Evolutionary conservation across 1,140 invertebrate genomes (phyloP), one percentile per base, ranked within the genome.

Genomic region (Chelonus insularis): DNA sequence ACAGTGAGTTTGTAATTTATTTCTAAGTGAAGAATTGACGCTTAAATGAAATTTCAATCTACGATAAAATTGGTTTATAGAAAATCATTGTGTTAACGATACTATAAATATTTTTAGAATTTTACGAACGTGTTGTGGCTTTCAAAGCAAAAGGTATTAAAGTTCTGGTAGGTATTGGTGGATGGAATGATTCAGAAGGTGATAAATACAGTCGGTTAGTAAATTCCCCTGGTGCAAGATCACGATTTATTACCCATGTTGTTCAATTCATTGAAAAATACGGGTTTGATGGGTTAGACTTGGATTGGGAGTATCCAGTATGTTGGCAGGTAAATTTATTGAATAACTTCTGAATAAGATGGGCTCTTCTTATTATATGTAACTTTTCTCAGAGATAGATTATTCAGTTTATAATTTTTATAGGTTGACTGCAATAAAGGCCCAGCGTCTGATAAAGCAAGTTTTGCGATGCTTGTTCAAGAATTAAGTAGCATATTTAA

Each of bases 361-460:
- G n/a, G n/a, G n/a, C n/a, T n/a, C n/a, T n/a, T n/a, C n/a, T n/a
- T n/a, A n/a, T n/a, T n/a, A n/a, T n/a, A n/a, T n/a, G n/a, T n/a
- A n/a, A n/a, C n/a, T n/a, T n/a, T n/a, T n/a, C n/a, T n/a, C n/a
- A 14, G 11, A 39, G 51, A 5, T 7, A 39, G 41, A 41, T 1
- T 43, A 29, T 45, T 32, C 14, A 45, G 32, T 47, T 3, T 21
- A 23, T 1, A 8, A 21, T 11, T 34, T 34, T 48, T 41, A n/a
- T 11, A 86, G 82, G 90, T 91, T 0, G 88, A 94, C 66, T 94
- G 92, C 66, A 85, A 85, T 9, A 90, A 89, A 72, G 91, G 91
- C 0, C 87, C 89, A 0, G 82, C 83, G 5, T 87, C 87, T 0
- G 92, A 94, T 70, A 94, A 94, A 74, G 75, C 87, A 74, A 87